Evolutionary conservation across 1,140 invertebrate species (phyloP).

Genomic region (Trichoplusia ni): DNA sequence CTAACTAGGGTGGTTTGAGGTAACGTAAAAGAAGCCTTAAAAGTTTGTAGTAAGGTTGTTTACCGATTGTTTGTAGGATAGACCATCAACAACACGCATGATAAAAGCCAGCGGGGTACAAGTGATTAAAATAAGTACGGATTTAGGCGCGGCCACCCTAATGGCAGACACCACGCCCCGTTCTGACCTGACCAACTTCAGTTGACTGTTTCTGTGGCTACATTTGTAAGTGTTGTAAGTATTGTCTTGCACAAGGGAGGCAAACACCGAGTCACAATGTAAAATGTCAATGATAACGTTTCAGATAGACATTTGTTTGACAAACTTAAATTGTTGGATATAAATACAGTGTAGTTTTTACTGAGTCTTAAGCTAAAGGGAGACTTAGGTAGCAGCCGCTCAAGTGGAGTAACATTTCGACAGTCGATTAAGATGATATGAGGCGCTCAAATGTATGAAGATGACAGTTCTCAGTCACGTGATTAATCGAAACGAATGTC

Average conservation of each 20-base stretch:
- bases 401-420: too few species aligned
- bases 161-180: constrained; percentile 47
- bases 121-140: constrained; percentile 69
- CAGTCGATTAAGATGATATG: too few species aligned
- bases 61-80: constrained; percentile 12
- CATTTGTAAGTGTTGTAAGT: constrained; percentile 26
- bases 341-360: too few species aligned
- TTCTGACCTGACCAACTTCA: constrained; percentile 34
- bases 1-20: background rate
- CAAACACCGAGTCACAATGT: background rate
- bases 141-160: constrained; percentile 58
- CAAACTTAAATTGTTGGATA: background rate
- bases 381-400: too few species aligned
- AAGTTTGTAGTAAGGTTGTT: constrained; percentile 6
- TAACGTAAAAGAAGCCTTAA: constrained; percentile 21
- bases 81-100: constrained; percentile 49
- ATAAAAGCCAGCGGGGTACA: constrained; percentile 52
- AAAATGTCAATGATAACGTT: background rate
- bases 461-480: too few species aligned
- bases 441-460: too few species aligned
- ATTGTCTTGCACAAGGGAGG: too few species aligned
- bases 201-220: constrained; percentile 45
- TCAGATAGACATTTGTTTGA: background rate
- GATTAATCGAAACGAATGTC: too few species aligned
- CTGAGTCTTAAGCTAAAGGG: too few species aligned